phyloP scores from a whole-genome alignment of 2,888 invertebrate genomes.

The Lottia gigantea region DNA sequence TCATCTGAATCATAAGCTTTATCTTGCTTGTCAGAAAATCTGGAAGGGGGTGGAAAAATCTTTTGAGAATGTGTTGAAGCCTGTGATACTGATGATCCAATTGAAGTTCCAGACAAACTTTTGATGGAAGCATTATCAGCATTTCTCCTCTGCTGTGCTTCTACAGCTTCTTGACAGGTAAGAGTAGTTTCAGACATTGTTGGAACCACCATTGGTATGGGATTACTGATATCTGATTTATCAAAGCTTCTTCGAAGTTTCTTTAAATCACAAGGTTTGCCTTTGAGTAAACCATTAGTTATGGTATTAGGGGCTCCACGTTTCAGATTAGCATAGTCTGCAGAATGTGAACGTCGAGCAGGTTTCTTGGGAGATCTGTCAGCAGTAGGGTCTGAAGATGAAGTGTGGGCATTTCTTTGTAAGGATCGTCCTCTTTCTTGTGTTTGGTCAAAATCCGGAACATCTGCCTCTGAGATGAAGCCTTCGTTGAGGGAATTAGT shows the following conservation, averaged over 20 bases:
- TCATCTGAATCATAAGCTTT: constrained; percentile 28
- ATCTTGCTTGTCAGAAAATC: constrained; percentile 28
- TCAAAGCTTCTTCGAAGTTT: constrained; percentile 51
- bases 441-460: constrained; percentile 16
- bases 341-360: constrained; percentile 29
- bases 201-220: constrained; percentile 40
- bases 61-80: not conserved
- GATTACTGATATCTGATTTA: constrained; percentile 45
- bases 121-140: not conserved
- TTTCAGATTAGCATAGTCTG: constrained; percentile 32
- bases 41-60: constrained; percentile 27
- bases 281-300: constrained; percentile 49
- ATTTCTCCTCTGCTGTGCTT: not conserved
- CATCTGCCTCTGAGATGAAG: constrained; percentile 36
- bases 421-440: not conserved
- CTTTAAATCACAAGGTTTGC: constrained; percentile 39
- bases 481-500: constrained; percentile 45
- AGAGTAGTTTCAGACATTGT: constrained; percentile 7
- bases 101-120: not conserved
- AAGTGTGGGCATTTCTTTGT: constrained; percentile 14
- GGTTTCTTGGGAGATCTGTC: constrained; percentile 13
- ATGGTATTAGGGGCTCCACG: constrained; percentile 60
- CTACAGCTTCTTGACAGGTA: not conserved
- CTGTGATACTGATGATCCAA: not conserved
- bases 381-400: constrained; percentile 7